Percentiles rank a stretch among this genome's conserved stretches.
Evolutionary conservation across 2,797 vertebrate genomes (phyloP).

Genomic region (Numenius phaeopus): DNA sequence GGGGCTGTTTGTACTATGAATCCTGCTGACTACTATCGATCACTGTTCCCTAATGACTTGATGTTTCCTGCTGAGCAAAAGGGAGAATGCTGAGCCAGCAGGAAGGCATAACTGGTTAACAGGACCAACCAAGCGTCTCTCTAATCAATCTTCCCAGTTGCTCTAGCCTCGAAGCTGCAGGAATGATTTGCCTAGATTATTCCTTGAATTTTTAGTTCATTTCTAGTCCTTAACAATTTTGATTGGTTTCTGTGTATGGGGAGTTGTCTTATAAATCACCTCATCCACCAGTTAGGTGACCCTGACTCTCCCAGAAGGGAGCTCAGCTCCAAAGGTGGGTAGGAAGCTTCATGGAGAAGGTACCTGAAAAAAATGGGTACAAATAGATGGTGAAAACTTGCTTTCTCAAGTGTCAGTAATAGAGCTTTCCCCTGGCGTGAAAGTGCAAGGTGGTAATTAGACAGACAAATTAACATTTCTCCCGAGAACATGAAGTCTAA

Average conservation of each 20-base stretch:
- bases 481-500: conserved; percentile 58
- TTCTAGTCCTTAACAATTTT: neutral
- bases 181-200: neutral
- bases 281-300: neutral
- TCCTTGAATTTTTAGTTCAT: neutral
- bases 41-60: neutral
- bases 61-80: neutral
- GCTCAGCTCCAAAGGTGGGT: neutral
- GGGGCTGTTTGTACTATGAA: neutral
- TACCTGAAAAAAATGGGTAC: neutral
- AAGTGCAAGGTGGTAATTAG: conserved; percentile 76
- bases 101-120: neutral
- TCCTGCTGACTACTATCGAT: neutral
- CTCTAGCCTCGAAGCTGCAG: neutral
- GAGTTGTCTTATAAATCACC: neutral
- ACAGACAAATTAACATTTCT: conserved; percentile 75
- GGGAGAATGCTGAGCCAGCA: conserved; percentile 21
- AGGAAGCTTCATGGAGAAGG: neutral
- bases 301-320: neutral
- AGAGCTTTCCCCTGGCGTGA: conserved; percentile 47
- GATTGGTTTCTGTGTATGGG: neutral
- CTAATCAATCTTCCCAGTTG: conserved; percentile 3
- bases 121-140: neutral
- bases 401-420: conserved; percentile 50
- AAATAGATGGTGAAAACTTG: conserved; percentile 42